Evolutionary conservation across 2,888 invertebrate species (phyloP).

Genomic region (Gari tellinella): DNA sequence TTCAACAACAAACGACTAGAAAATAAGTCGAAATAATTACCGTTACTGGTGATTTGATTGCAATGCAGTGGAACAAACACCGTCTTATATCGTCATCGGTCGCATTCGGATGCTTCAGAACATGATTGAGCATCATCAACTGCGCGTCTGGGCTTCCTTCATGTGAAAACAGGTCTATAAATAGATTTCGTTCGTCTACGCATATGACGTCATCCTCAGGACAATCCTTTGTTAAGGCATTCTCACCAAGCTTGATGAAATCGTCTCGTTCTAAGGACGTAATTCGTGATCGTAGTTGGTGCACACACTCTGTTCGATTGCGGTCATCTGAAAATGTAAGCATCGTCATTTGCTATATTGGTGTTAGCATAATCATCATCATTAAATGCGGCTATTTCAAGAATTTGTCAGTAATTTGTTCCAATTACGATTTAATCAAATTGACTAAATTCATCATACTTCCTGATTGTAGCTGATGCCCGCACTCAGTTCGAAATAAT

Average conservation of each 20-base stretch:
- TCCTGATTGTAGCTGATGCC: too few species aligned
- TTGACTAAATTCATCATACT: too few species aligned
- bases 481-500: too few species aligned
- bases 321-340: slow-evolving; percentile 61
- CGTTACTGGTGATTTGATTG: slow-evolving; percentile 23
- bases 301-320: slow-evolving; percentile 65
- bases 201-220: slow-evolving; percentile 48
- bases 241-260: slow-evolving; percentile 38
- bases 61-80: slow-evolving; percentile 47
- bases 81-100: slow-evolving; percentile 50
- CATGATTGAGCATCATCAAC: slow-evolving; percentile 49
- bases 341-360: too few species aligned
- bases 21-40: too few species aligned
- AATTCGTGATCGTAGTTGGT: slow-evolving; percentile 48
- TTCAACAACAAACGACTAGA: too few species aligned
- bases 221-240: slow-evolving; percentile 50
- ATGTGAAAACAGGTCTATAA: slow-evolving; percentile 63
- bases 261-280: slow-evolving; percentile 52
- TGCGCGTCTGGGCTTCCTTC: slow-evolving; percentile 61
- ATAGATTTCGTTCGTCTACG: slow-evolving; percentile 55
- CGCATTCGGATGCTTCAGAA: slow-evolving; percentile 46
- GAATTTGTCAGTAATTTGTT: too few species aligned
- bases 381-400: too few species aligned
- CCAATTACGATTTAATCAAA: too few species aligned
- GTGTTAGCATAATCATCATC: too few species aligned